Evolutionary conservation across 2,888 invertebrate genomes (phyloP), one percentile per base, ranked within the genome.

Genomic region (Watsonalla binaria): DNA sequence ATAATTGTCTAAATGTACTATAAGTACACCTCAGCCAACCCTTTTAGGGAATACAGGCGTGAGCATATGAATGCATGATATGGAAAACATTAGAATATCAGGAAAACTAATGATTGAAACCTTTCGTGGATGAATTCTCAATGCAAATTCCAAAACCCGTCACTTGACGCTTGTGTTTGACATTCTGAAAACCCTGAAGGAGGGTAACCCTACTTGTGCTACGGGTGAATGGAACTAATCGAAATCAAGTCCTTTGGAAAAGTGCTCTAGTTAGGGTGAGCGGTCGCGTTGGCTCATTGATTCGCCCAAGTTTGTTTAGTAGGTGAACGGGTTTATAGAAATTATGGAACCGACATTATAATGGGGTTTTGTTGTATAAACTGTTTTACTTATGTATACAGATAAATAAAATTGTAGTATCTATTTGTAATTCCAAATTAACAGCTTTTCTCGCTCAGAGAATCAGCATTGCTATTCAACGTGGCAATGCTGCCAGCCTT

Each of bases 241-340:
- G 74, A 70, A 74, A 70, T 56, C 70, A 68, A 76, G 69, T 75
- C 72, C 71, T 57, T 68, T 65, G 75, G 77, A 77, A 81, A 76
- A 75, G 62, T 64, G 65, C 62, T 63, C 56, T 59, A 54, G 52
- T 58, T 63, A 60, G 53, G 51, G 54, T 51, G 51, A 48, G 49
- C 39, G 49, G 54, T 62, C 60, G 50, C 59, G 56, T 54, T 51
- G 61, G 55, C 53, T 58, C 60, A 61, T 61, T 64, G 62, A 47
- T 53, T 61, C 58, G 52, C 54, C 52, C 57, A 58, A 63, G 14
- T 42, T 24, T 42, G 11, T 11, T 42, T 42, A 9, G 42, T 42
- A 42, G 42, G 42, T 42, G 8, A 42, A 42, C 42, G 6, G n/a
- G 37, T 39, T 49, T 15, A 9, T 39, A 49, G 14, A 15, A 14